These are phyloP conservation scores for Napeogenes inachia DNA, from an alignment of 2,888 invertebrate genomes.

Conservation along the genomic window DNA sequence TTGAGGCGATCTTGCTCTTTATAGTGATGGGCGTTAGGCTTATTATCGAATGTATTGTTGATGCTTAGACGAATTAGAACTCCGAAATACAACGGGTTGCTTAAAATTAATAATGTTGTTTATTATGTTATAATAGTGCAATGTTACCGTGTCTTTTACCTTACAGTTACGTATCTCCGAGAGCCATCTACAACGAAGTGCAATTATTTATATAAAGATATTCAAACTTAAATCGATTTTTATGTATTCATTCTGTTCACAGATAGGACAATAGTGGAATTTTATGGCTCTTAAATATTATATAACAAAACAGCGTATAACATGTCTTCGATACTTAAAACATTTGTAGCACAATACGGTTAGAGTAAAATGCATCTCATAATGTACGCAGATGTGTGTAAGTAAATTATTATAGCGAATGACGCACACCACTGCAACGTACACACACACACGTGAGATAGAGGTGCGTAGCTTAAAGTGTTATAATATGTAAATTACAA, in stretches of 20 bases:
- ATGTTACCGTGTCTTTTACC: constrained; percentile 20
- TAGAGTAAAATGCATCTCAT: too few species aligned
- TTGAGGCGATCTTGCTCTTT: constrained; percentile 9
- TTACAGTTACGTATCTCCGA: neutral
- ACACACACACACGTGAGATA: neutral
- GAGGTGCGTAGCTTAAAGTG: constrained; percentile 1
- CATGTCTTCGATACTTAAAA: too few species aligned
- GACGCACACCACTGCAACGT: constrained; percentile 1
- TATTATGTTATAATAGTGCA: constrained; percentile 16
- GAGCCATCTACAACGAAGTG: neutral
- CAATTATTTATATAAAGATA: neutral
- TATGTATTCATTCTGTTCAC: too few species aligned
- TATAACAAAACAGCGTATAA: too few species aligned
- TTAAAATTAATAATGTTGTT: constrained; percentile 12
- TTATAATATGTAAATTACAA: neutral
- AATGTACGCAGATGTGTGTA: too few species aligned
- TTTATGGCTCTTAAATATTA: too few species aligned
- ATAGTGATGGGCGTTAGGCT: constrained; percentile 13
- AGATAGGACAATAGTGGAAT: too few species aligned
- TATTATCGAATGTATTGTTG: constrained; percentile 16
- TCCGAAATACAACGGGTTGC: constrained; percentile 9
- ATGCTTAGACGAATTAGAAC: constrained; percentile 16
- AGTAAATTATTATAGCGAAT: neutral
- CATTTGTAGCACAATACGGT: too few species aligned
- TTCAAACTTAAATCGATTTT: neutral